These are phyloP conservation scores for Nemurella pictetii DNA, from an alignment of 2,888 invertebrate genomes.

Conservation along the genomic window DNA sequence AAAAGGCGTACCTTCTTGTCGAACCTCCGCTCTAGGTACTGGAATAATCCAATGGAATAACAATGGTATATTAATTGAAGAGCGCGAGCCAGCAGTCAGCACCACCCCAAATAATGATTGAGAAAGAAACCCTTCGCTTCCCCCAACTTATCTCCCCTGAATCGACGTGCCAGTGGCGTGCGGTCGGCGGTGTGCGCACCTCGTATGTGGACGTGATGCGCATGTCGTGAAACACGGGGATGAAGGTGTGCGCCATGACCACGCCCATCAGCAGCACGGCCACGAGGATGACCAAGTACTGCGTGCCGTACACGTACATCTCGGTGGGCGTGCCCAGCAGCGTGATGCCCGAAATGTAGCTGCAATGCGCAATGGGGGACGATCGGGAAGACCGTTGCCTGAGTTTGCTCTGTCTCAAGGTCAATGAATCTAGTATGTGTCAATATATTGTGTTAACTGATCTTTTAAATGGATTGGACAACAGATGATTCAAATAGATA, in stretches of 20 bases:
- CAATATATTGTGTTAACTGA: too few species aligned
- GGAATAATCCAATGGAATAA: conserved; percentile 35
- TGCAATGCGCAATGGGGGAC: too few species aligned
- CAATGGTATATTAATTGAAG: too few species aligned
- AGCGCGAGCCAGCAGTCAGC: too few species aligned
- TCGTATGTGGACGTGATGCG: conserved; percentile 79
- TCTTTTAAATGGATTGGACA: too few species aligned
- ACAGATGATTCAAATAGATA: too few species aligned
- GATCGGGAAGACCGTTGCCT: too few species aligned
- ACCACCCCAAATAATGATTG: conserved; percentile 24
- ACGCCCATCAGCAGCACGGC: conserved; percentile 69
- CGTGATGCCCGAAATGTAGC: conserved; percentile 78
- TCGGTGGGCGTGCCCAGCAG: conserved; percentile 78
- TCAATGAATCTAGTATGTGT: too few species aligned
- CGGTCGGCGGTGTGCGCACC: conserved; percentile 61
- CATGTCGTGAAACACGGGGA: conserved; percentile 75
- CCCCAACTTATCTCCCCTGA: too few species aligned
- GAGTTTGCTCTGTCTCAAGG: too few species aligned
- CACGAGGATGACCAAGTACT: conserved; percentile 67
- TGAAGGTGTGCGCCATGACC: conserved; percentile 66
- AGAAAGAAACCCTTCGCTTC: too few species aligned
- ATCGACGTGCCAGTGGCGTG: too few species aligned
- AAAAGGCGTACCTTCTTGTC: conserved; percentile 69
- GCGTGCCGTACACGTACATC: conserved; percentile 79
- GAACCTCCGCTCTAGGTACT: conserved; percentile 42